These are phyloP conservation scores for Tryphoninae sp. DNA, from an alignment of 2,888 invertebrate genomes.

Conservation along the genomic window DNA sequence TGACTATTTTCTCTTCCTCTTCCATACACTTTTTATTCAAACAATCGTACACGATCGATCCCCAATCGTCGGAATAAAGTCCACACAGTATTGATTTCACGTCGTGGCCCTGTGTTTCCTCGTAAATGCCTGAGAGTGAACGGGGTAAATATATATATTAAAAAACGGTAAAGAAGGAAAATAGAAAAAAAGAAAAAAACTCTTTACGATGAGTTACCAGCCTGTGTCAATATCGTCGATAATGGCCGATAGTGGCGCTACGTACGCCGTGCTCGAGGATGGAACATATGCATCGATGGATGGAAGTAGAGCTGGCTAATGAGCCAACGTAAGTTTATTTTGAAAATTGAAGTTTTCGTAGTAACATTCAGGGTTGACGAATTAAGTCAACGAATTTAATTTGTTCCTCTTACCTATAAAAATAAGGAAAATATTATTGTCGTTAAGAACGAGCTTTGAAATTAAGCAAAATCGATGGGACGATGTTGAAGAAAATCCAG, in stretches of 20 bases:
- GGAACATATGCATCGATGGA: neutral
- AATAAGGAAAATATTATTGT: neutral
- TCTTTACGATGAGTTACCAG: neutral
- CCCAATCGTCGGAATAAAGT: constrained; percentile 45
- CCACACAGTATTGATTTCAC: constrained; percentile 52
- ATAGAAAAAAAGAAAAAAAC: neutral
- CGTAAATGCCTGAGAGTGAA: neutral
- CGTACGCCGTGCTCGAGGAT: neutral
- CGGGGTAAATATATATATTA: constrained; percentile 4
- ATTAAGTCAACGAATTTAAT: too few species aligned
- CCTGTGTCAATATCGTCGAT: neutral
- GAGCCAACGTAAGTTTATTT: neutral
- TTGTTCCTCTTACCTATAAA: too few species aligned
- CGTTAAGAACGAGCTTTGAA: neutral
- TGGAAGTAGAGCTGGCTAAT: neutral
- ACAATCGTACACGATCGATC: constrained; percentile 53
- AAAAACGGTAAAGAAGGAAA: neutral
- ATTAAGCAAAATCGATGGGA: neutral
- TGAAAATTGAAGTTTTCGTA: neutral
- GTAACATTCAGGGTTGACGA: too few species aligned
- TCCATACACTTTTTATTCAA: constrained; percentile 39
- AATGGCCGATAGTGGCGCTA: neutral
- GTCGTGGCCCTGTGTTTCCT: constrained; percentile 8
- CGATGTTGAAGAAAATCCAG: neutral
- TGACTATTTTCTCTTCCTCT: neutral